These are phyloP conservation scores for Xenotilapia flavipinnis DNA, from an alignment of 2,113 vertebrate genomes.

Conservation along the genomic window DNA sequence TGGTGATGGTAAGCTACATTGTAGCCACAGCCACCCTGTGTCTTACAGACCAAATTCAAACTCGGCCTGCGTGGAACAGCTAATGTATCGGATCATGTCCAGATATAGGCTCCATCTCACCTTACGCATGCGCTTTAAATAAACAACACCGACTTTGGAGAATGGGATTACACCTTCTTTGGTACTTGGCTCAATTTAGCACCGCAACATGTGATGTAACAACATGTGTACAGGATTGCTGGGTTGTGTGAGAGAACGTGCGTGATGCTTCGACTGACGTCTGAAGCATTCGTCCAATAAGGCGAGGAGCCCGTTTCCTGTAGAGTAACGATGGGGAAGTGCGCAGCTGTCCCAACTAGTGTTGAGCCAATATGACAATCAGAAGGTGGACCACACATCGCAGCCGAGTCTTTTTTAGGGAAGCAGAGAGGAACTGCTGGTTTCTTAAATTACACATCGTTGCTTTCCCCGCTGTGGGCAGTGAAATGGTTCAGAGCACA, in stretches of 20 bases:
- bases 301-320: not conserved
- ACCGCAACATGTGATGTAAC: not conserved
- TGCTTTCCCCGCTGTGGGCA: conserved; percentile 2
- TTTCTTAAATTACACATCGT: conserved; percentile 42
- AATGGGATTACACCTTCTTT: conserved; percentile 15
- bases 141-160: not conserved
- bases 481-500: not conserved
- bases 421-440: not conserved
- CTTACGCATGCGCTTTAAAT: not conserved
- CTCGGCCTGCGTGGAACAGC: not conserved
- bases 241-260: not conserved
- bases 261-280: not conserved
- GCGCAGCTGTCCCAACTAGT: not conserved
- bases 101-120: not conserved
- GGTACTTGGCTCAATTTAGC: not conserved
- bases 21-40: not conserved
- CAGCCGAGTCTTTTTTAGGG: not conserved
- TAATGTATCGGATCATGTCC: not conserved
- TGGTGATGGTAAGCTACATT: not conserved
- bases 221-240: conserved; percentile 13
- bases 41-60: not conserved
- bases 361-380: conserved; percentile 12
- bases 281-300: not conserved
- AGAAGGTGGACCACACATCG: not conserved
- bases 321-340: not conserved